Evolutionary conservation across 2,113 vertebrate genomes (phyloP), one percentile per base, ranked within the genome.

Genomic region (Tonatia bakeri): DNA sequence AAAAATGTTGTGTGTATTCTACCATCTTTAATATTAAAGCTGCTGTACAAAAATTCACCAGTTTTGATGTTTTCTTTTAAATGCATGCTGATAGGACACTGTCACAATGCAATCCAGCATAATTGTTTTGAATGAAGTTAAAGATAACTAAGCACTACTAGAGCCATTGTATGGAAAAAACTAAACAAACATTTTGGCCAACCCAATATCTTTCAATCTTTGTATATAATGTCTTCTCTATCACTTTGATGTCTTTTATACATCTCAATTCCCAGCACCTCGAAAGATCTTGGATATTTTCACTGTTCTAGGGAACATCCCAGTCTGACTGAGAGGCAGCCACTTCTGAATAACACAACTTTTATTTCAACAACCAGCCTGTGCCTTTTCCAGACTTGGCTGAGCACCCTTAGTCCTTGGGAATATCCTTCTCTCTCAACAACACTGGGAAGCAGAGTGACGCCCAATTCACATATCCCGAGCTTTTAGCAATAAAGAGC

Each of bases 401-500:
- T 61, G 40, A 88, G 54, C 6, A 96, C 33, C 43, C 52, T 65
- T 82, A 75, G 33, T 15, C 24, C 52, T 87, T n/a, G 26, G 56
- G 80, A 20, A 79, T 90, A 64, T 54, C 72, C 40, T 94, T 12
- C 17, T 86, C 73, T 64, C 84, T 95, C 87, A 70, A 52, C 28
- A 94, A 76, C 70, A 94, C 61, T 87, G 85, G 38, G 82, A 97
- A 96, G 54, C 45, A 91, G 88, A 96, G 15, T 87, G 69, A 93
- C 1, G 2, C 92, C 76, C 89, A 94, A 47, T 86, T 97, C 69
- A 95, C 50, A 85, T 54, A 96, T 38, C 86, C n/a, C 10, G 2
- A 91, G 54, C 33, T 91, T 94, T 97, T 56, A 95, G 72, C 10
- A 75, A 90, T 67, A 88, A 85, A 94, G 80, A 85, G 10, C 45